These are phyloP conservation scores for Eumerus sabulonum DNA, from an alignment of 2,888 invertebrate species.

Conservation along the genomic window DNA sequence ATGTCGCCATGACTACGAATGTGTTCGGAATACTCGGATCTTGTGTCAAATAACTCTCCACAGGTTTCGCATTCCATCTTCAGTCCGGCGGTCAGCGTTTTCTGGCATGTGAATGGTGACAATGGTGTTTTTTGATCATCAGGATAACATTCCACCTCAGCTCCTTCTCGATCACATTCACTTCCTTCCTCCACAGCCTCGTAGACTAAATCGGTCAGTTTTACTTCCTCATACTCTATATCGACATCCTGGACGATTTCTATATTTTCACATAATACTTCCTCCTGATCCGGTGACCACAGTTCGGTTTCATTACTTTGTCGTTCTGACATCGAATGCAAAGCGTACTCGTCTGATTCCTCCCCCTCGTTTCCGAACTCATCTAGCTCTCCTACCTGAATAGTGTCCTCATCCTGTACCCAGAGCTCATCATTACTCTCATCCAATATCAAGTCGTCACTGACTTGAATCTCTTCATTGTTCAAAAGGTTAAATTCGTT, in stretches of 20 bases:
- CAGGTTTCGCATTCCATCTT: slow-evolving; percentile 42
- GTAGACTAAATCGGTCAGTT: background rate
- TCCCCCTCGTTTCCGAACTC: background rate
- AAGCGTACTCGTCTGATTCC: background rate
- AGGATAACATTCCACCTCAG: slow-evolving; percentile 3
- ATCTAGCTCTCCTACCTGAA: slow-evolving; percentile 1
- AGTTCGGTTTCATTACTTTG: slow-evolving; percentile 14
- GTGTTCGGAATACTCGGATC: slow-evolving; percentile 60
- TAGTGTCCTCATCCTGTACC: slow-evolving; percentile 6
- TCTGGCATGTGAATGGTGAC: slow-evolving; percentile 13
- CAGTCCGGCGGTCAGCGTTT: background rate
- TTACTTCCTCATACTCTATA: background rate
- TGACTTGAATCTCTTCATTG: background rate
- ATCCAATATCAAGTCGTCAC: slow-evolving; percentile 3
- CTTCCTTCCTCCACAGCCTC: background rate
- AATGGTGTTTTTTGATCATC: too few relatives aligned
- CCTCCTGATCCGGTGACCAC: slow-evolving; percentile 6
- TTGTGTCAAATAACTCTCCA: slow-evolving; percentile 16
- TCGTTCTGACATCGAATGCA: background rate
- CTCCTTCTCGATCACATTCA: background rate
- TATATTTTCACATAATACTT: slow-evolving; percentile 1
- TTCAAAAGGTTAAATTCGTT: background rate
- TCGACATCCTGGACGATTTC: background rate
- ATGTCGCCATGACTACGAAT: slow-evolving; percentile 66
- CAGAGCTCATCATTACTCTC: slow-evolving; percentile 21